phyloP scores from a whole-genome alignment of 1,140 invertebrate species.

The Pentalonia nigronervosa region DNA sequence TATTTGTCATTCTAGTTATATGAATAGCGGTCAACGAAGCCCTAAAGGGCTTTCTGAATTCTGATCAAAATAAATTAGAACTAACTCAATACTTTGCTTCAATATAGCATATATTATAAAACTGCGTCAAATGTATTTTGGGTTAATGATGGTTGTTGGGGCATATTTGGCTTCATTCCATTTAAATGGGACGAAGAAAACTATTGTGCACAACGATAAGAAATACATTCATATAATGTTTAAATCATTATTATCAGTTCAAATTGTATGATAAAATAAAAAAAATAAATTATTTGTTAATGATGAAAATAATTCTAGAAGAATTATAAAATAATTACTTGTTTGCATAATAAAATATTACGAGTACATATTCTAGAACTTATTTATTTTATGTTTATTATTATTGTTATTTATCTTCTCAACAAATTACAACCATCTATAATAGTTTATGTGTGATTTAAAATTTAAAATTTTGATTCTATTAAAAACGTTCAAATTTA shows the following conservation, averaged over 20 bases:
- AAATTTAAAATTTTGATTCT: not conserved
- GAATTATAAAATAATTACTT: not conserved
- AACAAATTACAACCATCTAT: not conserved
- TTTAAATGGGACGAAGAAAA: not conserved
- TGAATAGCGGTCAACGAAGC: conserved; percentile 2
- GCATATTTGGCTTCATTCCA: conserved; percentile 5
- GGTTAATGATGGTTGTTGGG: not conserved
- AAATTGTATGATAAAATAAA: not conserved
- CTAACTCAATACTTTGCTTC: not conserved
- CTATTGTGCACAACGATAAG: conserved; percentile 3
- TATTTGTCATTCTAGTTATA: not conserved
- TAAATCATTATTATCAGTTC: not conserved
- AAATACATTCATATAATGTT: not conserved
- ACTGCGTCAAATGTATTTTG: not conserved
- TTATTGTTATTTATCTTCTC: not conserved
- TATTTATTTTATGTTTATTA: not conserved
- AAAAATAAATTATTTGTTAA: not conserved
- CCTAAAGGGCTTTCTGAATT: not conserved
- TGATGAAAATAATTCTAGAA: not conserved
- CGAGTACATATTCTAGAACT: not conserved
- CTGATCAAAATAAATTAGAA: conserved; percentile 10
- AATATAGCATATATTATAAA: not conserved
- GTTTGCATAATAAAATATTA: not conserved
- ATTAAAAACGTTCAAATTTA: not conserved
- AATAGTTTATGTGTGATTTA: not conserved